Conservation (phyloP, 2,797 vertebrate species). For the Pseudomugil tenellus region DNA sequence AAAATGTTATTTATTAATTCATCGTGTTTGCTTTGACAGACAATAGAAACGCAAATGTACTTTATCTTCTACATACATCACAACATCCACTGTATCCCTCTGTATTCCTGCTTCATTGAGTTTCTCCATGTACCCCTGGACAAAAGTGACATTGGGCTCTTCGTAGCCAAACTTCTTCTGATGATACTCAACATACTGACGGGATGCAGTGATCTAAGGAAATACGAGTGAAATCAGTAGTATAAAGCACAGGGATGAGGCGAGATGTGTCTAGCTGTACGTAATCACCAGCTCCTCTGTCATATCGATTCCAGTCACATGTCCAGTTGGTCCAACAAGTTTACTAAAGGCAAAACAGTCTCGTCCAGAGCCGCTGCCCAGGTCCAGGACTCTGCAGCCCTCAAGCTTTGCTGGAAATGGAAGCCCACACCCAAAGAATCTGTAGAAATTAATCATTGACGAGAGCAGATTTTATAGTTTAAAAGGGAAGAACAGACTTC, state of each 20-base stretch:
- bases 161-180: conserved; percentile 78
- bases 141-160: conserved; percentile 77
- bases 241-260: neutral
- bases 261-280: neutral
- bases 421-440: conserved; percentile 91
- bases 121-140: conserved; percentile 83
- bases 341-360: conserved; percentile 89
- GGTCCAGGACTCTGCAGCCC: conserved; percentile 85
- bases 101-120: conserved; percentile 77
- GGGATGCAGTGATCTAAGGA: conserved; percentile 67
- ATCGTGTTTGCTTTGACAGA: neutral
- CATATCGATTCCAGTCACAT: conserved; percentile 88
- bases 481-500: neutral
- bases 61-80: conserved; percentile 70
- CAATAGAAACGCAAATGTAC: neutral
- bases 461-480: neutral
- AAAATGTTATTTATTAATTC: neutral
- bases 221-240: neutral
- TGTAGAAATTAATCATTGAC: conserved; percentile 44
- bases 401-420: conserved; percentile 85
- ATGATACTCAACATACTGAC: conserved; percentile 78
- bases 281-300: conserved; percentile 84
- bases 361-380: conserved; percentile 88
- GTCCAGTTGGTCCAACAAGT: conserved; percentile 85
- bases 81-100: conserved; percentile 73